Base-by-base conservation (phyloP, 2,797 vertebrate species). In the Brachymystax lenok region DNA sequence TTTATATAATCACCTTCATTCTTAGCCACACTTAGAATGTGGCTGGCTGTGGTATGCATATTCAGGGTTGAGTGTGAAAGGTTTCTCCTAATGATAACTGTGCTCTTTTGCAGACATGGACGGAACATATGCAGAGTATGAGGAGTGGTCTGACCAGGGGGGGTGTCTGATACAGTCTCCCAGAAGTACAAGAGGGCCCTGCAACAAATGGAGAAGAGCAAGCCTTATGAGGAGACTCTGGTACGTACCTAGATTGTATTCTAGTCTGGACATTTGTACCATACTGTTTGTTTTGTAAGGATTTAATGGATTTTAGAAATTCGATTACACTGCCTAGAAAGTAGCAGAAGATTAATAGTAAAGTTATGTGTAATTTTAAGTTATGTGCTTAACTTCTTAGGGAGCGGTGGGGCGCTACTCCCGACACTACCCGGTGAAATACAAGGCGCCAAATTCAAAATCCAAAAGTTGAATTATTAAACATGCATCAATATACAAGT, bases 91-190 rank as follows among this genome's bases (percentile, higher is more conserved):
- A 30, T 67, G 54, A 59, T 4, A 27, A 50, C n/a, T 67, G 30
- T 75, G 2, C 50, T 84, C 13, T 77, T 78, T 82, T 83, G 74
- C 67, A 99, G 98, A 99, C 77, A 99, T 99, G 98, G 97, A 97
- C 68, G 87, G 93, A 40, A 97, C 97, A 0, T 97, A 95, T 69
- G 94, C 95, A 1, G 98, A 99, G 75, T 99, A 99, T 33, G 95
- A 96, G 67, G 96, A 97, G 59, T 99, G 98, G 98, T 95, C 97
- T 0, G 97, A 99, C n/a, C 90, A 95, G 0, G 95, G 0, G 95
- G 95, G 0, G 89, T 98, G 6, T 79, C 95, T 0, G 96, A 97
- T 51, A 79, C 84, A 0, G 92, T 94, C 13, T 46, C 87, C 1
- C 92, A 95, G 84, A 96, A 30, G 80, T 99, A 98, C 86, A 95